phyloP scores from a whole-genome alignment of 2,888 invertebrate species.

The Cantharis flavilabris region DNA sequence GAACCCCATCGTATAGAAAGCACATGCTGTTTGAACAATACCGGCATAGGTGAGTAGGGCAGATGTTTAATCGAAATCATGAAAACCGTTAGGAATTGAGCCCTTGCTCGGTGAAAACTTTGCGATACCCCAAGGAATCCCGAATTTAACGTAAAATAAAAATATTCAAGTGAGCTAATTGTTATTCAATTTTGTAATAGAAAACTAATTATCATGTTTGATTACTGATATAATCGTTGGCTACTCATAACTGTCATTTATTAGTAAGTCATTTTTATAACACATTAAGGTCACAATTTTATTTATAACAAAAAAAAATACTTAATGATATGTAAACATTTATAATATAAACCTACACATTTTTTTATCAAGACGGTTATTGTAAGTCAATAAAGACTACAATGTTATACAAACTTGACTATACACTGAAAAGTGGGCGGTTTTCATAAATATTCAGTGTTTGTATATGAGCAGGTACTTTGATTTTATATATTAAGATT shows the following conservation, averaged over 20 bases:
- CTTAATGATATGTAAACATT: constrained; percentile 13
- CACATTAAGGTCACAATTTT: constrained; percentile 3
- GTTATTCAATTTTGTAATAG: not conserved
- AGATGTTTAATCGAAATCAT: constrained; percentile 37
- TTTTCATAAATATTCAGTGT: not conserved
- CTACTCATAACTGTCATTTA: not conserved
- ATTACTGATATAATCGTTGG: not conserved
- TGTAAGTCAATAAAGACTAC: constrained; percentile 26
- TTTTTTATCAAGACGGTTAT: constrained; percentile 9
- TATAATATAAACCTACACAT: not conserved
- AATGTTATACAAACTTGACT: constrained; percentile 26
- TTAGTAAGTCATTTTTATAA: not conserved
- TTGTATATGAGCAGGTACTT: not conserved
- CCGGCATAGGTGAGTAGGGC: constrained; percentile 35
- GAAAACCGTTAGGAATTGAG: constrained; percentile 36
- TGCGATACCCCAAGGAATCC: not conserved
- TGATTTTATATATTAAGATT: not conserved
- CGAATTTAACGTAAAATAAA: not conserved
- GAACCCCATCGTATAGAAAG: constrained; percentile 29
- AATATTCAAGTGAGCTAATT: not conserved
- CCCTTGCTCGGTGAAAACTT: not conserved
- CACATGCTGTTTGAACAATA: constrained; percentile 37
- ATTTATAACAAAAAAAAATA: not conserved
- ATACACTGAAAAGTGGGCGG: not conserved
- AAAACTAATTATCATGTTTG: not conserved